These are phyloP conservation scores for Myotis planiceps DNA, from an alignment of 2,797 vertebrate species.

Conservation along the genomic window DNA sequence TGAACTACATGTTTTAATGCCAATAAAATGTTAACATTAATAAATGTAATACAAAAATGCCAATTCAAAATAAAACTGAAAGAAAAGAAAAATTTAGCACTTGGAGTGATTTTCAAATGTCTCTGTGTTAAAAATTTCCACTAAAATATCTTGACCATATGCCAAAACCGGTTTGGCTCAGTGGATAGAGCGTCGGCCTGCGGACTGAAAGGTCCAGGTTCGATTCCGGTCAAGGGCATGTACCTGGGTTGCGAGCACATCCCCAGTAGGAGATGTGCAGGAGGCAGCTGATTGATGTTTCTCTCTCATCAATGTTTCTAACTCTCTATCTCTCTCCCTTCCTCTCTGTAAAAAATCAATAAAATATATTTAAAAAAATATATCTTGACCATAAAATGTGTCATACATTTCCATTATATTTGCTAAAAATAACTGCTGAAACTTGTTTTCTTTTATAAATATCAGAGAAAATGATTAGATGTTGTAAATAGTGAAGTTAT, in stretches of 20 bases:
- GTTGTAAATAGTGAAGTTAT: not conserved
- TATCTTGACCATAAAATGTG: not conserved
- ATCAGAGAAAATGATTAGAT: not conserved
- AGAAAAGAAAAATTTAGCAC: not conserved
- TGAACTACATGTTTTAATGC: not conserved
- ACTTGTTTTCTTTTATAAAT: not conserved
- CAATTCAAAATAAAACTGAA: not conserved
- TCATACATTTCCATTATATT: not conserved
- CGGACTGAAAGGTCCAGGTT: no score
- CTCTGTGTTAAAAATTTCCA: not conserved
- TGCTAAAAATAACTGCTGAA: not conserved
- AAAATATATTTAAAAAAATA: no score
- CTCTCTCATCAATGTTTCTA: no score
- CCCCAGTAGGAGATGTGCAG: no score
- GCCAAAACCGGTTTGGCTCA: no score
- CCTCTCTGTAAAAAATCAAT: no score
- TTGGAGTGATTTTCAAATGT: not conserved
- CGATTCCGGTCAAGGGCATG: no score
- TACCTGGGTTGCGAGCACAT: no score
- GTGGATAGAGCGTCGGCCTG: no score
- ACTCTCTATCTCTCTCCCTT: no score
- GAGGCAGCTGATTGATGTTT: no score
- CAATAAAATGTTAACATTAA: not conserved
- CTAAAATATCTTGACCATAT: not conserved
- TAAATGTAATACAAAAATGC: not conserved